phyloP scores from a whole-genome alignment of 1,140 invertebrate species.

The Papilio glaucus region DNA sequence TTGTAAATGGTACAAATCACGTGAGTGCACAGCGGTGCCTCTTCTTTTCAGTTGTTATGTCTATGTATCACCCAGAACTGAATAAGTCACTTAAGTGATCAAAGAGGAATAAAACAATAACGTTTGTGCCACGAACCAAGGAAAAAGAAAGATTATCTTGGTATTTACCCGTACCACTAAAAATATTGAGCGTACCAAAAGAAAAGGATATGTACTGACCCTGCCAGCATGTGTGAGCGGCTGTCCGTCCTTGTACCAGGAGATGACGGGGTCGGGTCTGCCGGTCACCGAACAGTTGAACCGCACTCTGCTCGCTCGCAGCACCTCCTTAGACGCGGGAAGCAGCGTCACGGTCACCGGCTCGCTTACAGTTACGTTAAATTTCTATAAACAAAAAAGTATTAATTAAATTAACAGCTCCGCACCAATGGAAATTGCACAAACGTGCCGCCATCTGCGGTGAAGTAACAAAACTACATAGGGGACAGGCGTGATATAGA shows the following conservation, averaged over 20 bases:
- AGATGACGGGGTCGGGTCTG: slow-evolving; percentile 85
- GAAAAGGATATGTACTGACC: slow-evolving; percentile 60
- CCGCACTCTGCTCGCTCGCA: slow-evolving; percentile 70
- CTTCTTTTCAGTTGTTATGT: too few relatives aligned
- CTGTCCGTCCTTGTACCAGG: slow-evolving; percentile 88
- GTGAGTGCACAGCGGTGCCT: too few relatives aligned
- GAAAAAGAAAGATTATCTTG: too few relatives aligned
- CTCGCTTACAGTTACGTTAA: slow-evolving; percentile 59
- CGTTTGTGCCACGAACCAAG: too few relatives aligned
- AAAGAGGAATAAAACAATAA: too few relatives aligned
- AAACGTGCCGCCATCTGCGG: too few relatives aligned
- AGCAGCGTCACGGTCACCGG: slow-evolving; percentile 61
- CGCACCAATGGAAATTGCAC: neutral
- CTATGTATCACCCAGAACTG: too few relatives aligned
- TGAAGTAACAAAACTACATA: too few relatives aligned
- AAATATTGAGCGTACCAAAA: neutral
- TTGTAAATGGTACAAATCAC: too few relatives aligned
- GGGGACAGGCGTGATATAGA: too few relatives aligned
- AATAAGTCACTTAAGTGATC: too few relatives aligned
- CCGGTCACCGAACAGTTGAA: slow-evolving; percentile 88
- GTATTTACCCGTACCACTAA: too few relatives aligned
- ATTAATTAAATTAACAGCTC: neutral
- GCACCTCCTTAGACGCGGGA: slow-evolving; percentile 64
- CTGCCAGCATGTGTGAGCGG: slow-evolving; percentile 79
- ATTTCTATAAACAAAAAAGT: slow-evolving; percentile 51